Conservation (phyloP, 2,888 invertebrate species). For the Ochropleura plecta region DNA sequence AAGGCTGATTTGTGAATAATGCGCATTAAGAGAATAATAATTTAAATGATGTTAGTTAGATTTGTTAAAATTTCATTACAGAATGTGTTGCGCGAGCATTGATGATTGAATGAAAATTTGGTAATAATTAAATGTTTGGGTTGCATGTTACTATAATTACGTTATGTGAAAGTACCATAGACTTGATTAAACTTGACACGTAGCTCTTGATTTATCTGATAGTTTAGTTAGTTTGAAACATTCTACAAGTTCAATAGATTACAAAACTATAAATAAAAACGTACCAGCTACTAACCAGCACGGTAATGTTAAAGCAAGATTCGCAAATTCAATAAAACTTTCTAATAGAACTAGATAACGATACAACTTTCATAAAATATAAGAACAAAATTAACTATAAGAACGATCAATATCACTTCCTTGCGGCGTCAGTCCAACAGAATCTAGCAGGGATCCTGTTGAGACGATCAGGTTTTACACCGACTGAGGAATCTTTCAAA, state of each 20-base stretch:
- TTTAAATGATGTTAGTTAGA: not conserved
- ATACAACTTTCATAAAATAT: slow-evolving; percentile 41
- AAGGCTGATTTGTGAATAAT: not conserved
- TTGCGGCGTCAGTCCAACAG: slow-evolving; percentile 84
- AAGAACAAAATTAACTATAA: slow-evolving; percentile 40
- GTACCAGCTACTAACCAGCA: slow-evolving; percentile 39
- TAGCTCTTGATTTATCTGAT: slow-evolving; percentile 1
- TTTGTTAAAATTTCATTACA: no score
- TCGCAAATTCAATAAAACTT: slow-evolving; percentile 47
- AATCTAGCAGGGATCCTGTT: slow-evolving; percentile 81
- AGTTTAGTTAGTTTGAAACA: not conserved
- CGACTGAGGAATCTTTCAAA: slow-evolving; percentile 60
- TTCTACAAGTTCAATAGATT: not conserved
- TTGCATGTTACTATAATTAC: no score
- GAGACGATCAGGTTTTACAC: slow-evolving; percentile 73
- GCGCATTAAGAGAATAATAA: not conserved
- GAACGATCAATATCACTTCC: slow-evolving; percentile 60
- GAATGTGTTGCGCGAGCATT: not conserved
- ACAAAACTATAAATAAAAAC: not conserved
- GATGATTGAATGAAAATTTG: not conserved
- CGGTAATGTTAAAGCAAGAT: slow-evolving; percentile 27
- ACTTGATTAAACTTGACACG: not conserved
- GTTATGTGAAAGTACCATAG: not conserved
- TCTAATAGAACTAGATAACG: slow-evolving; percentile 54
- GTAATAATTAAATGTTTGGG: no score